Evolutionary conservation across 2,113 vertebrate genomes (phyloP).

Genomic region (Rissa tridactyla): DNA sequence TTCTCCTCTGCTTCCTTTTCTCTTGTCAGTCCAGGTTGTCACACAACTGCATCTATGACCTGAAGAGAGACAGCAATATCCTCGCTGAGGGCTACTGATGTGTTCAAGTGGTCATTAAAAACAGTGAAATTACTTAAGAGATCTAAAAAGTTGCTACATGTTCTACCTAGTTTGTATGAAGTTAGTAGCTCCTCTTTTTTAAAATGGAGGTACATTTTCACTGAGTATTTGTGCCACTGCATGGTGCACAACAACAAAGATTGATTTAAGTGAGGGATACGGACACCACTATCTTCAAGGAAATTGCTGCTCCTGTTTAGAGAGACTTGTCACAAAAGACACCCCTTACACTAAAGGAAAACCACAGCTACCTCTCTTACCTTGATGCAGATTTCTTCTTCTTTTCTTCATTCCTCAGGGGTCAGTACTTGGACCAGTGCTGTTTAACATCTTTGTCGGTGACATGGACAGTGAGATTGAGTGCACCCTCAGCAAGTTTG

Average conservation of each 20-base stretch:
- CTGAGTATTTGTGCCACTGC: not conserved
- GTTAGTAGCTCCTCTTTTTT: not conserved
- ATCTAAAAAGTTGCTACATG: not conserved
- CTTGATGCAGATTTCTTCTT: not conserved
- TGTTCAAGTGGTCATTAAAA: not conserved
- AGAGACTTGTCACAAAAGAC: not conserved
- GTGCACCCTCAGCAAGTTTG: too few relatives aligned
- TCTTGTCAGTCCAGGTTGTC: not conserved
- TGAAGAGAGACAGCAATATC: not conserved
- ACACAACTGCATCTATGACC: not conserved
- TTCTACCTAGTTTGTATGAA: not conserved
- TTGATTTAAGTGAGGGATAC: not conserved
- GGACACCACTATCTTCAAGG: not conserved
- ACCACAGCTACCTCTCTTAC: not conserved
- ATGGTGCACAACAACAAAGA: not conserved
- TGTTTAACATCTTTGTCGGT: too few relatives aligned
- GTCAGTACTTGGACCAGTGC: too few relatives aligned
- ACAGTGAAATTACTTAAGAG: not conserved
- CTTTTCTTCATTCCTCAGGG: not conserved
- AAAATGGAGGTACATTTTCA: not conserved
- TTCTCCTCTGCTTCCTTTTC: not conserved
- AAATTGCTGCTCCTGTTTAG: not conserved
- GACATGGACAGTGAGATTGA: too few relatives aligned
- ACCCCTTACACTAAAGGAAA: not conserved
- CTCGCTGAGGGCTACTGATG: not conserved